These are phyloP conservation scores for Protobothrops flavoviridis DNA, from an alignment of 2,113 vertebrate genomes.

Conservation along the genomic window DNA sequence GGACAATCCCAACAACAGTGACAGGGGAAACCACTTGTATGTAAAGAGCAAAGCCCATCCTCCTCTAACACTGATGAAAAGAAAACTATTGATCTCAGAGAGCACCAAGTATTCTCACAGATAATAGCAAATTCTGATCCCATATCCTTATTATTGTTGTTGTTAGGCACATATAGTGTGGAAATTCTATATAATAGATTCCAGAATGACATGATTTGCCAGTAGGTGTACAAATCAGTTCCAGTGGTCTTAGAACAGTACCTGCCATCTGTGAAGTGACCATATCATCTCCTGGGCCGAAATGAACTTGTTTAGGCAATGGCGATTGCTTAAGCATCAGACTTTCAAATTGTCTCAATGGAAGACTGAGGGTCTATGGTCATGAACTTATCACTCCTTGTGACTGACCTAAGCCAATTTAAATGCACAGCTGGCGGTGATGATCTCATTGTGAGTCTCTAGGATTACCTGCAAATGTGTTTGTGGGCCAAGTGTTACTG, in stretches of 20 bases:
- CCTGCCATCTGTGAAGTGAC: not conserved
- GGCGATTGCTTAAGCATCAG: not conserved
- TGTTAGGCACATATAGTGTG: too few species aligned
- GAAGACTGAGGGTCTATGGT: not conserved
- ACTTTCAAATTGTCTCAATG: not conserved
- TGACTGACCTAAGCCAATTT: not conserved
- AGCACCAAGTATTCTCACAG: not conserved
- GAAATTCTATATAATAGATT: not conserved
- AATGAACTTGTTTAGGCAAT: not conserved
- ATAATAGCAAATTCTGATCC: not conserved
- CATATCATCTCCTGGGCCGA: not conserved
- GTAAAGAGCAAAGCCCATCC: not conserved
- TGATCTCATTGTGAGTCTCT: not conserved
- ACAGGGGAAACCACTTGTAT: not conserved
- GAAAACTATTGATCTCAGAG: not conserved
- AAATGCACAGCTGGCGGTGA: not conserved
- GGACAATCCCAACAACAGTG: not conserved
- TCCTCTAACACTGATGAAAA: not conserved
- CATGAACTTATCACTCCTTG: not conserved
- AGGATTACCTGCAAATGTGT: not conserved
- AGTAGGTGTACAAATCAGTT: not conserved
- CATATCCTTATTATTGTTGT: too few species aligned
- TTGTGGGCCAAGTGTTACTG: not conserved
- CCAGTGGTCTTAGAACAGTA: not conserved
- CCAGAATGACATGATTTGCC: not conserved